These are phyloP conservation scores for Cladorhizidae sp. DNA, from an alignment of 37 sponge, comb jelly and placozoan species.

Conservation along the genomic window DNA sequence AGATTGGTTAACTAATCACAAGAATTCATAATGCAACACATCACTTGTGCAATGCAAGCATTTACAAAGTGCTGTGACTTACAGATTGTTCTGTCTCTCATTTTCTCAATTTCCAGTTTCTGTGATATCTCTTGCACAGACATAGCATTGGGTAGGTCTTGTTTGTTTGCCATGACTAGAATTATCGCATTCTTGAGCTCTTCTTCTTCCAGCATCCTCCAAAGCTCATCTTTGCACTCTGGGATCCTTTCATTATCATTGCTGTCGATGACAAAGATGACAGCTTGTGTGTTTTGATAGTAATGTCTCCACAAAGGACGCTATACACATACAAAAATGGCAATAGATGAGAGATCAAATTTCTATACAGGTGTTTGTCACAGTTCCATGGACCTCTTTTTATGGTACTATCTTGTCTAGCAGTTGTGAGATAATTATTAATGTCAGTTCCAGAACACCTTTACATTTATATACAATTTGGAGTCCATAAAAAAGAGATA, in stretches of 20 bases:
- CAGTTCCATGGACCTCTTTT: too few species aligned
- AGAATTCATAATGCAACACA: too few species aligned
- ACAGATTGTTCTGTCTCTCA: conserved; percentile 43
- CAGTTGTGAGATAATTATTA: too few species aligned
- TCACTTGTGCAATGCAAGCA: too few species aligned
- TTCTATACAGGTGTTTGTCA: too few species aligned
- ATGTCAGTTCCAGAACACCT: too few species aligned
- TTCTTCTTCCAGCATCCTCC: conserved; percentile 58
- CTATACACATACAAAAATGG: conserved; percentile 18
- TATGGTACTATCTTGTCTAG: too few species aligned
- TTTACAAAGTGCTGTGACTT: too few species aligned
- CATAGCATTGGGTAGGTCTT: conserved; percentile 91
- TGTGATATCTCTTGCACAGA: conserved; percentile 49
- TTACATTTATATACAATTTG: too few species aligned
- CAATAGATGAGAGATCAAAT: too few species aligned
- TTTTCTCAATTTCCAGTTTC: conserved; percentile 54
- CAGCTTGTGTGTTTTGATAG: conserved; percentile 72
- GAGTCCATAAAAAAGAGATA: not conserved
- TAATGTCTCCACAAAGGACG: conserved; percentile 88
- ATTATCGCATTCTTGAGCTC: conserved; percentile 52
- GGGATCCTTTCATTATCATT: conserved; percentile 83
- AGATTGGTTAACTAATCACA: too few species aligned
- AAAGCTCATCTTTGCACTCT: conserved; percentile 67
- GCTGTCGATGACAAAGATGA: conserved; percentile 90
- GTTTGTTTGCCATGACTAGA: conserved; percentile 91